Conservation (phyloP, 2,888 invertebrate species). For the Drosophila lacicola region DNA sequence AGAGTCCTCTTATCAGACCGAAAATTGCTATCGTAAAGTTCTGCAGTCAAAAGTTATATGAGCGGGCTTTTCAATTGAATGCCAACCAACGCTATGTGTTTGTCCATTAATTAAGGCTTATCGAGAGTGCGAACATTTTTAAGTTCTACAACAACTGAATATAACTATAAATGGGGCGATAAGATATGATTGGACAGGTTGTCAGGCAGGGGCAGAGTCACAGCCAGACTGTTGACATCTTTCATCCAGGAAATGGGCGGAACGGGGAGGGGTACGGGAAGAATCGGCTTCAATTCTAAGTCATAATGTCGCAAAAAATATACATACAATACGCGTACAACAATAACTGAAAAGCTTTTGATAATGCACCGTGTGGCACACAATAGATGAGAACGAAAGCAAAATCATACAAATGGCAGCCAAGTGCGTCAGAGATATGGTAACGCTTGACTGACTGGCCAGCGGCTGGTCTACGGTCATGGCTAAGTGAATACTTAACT, state of each 20-base stretch:
- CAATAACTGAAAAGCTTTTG: conserved; percentile 26
- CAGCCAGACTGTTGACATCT: conserved; percentile 1
- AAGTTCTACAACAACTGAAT: conserved; percentile 51
- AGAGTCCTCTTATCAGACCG: conserved; percentile 33
- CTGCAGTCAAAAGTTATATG: conserved; percentile 23
- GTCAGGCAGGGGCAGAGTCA: conserved; percentile 4
- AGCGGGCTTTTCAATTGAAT: conserved; percentile 1
- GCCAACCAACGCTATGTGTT: conserved; percentile 1
- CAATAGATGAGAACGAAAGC: conserved; percentile 27
- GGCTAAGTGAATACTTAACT: conserved; percentile 27
- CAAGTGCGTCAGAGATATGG: conserved; percentile 49
- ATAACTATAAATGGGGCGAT: conserved; percentile 37
- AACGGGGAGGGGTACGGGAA: background rate
- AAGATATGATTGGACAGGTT: conserved; percentile 56
- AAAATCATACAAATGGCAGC: conserved; percentile 41
- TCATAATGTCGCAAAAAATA: conserved; percentile 18
- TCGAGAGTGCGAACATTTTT: conserved; percentile 51
- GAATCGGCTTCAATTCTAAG: conserved; percentile 16
- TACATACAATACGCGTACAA: conserved; percentile 26
- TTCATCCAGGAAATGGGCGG: conserved; percentile 32
- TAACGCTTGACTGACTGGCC: conserved; percentile 28
- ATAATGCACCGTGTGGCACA: conserved; percentile 22
- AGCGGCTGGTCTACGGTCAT: conserved; percentile 10
- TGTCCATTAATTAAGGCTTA: conserved; percentile 51
- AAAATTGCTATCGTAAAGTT: conserved; percentile 24